A percentile compares a stretch with the other conserved stretches of the same genome.
These are phyloP conservation scores for Ornithorhynchus anatinus DNA, from an alignment of 2,113 vertebrate genomes.

Conservation along the genomic window DNA sequence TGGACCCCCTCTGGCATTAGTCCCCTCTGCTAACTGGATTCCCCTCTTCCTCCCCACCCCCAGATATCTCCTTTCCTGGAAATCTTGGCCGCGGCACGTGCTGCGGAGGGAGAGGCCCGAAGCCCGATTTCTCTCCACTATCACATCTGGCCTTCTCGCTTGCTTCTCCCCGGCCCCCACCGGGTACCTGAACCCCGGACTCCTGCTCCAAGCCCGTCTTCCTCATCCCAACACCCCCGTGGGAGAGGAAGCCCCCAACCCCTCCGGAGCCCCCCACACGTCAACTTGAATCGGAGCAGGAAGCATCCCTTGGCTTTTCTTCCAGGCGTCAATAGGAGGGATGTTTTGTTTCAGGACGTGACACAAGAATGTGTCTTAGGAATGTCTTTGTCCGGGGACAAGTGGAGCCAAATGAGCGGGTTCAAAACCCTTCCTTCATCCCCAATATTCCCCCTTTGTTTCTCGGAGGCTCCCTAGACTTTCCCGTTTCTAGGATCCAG, in stretches of 20 bases:
- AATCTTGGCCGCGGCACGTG: too few species aligned
- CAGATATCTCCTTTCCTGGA: too few species aligned
- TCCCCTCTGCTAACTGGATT: too few species aligned
- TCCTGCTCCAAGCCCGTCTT: not conserved
- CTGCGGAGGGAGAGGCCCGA: not conserved
- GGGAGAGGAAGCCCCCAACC: too few species aligned
- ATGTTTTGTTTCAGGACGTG: not conserved
- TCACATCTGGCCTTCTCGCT: too few species aligned
- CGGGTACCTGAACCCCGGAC: not conserved
- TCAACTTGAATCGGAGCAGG: not conserved
- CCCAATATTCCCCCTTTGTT: not conserved
- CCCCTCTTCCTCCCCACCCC: too few species aligned
- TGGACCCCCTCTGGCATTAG: not conserved
- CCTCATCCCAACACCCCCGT: too few species aligned
- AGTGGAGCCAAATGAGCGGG: not conserved
- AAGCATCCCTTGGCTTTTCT: not conserved
- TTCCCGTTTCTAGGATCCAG: not conserved
- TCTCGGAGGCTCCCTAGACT: not conserved
- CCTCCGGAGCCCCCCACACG: too few species aligned
- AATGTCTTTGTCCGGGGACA: constrained; percentile 7
- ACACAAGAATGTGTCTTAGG: not conserved
- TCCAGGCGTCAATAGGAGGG: not conserved
- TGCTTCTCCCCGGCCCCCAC: not conserved
- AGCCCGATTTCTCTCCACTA: too few species aligned
- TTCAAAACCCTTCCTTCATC: not conserved